phyloP scores from a whole-genome alignment of 2,797 vertebrate genomes.

The Syngnathus acus region DNA sequence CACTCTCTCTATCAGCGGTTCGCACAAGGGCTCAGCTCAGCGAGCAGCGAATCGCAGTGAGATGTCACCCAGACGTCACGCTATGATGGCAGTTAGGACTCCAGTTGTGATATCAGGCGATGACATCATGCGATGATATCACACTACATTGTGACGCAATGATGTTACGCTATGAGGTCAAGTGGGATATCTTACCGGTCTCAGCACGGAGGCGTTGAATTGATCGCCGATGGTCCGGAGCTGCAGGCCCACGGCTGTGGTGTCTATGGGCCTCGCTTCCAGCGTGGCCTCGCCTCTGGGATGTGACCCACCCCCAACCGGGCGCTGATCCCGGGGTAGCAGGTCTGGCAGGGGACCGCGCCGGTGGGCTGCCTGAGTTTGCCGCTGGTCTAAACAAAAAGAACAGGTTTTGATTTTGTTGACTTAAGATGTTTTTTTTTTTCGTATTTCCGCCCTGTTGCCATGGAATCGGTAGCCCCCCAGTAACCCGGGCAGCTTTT shows the following conservation, averaged over 20 bases:
- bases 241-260: neutral
- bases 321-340: neutral
- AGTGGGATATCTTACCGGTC: neutral
- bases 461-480: neutral
- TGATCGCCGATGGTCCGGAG: constrained; percentile 6
- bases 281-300: neutral
- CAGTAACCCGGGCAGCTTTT: neutral
- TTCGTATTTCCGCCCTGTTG: neutral
- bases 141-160: neutral
- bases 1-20: neutral
- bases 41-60: too few species aligned
- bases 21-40: neutral
- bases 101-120: neutral
- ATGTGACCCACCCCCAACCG: neutral
- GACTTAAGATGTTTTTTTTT: neutral
- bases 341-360: neutral
- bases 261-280: neutral
- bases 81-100: neutral
- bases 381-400: neutral
- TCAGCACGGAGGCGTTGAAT: neutral
- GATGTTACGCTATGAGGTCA: neutral
- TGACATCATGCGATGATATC: neutral
- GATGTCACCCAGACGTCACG: neutral
- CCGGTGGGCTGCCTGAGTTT: too few species aligned
- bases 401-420: too few species aligned